These are phyloP conservation scores for Endomychus coccineus DNA, from an alignment of 2,888 invertebrate genomes.

Conservation along the genomic window DNA sequence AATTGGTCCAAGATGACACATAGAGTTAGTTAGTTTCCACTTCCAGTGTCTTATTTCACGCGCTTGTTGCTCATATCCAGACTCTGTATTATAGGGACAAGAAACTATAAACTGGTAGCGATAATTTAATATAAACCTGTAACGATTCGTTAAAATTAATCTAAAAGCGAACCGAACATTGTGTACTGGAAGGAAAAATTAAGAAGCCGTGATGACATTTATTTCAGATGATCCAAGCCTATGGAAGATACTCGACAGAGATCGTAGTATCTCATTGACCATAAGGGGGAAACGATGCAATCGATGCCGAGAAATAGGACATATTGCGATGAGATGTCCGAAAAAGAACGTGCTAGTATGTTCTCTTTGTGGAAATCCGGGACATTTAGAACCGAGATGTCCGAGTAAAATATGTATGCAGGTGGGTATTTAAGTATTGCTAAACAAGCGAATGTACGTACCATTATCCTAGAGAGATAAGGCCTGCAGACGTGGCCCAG, in stretches of 20 bases:
- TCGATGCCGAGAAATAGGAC: constrained; percentile 59
- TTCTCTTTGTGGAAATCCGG: constrained; percentile 59
- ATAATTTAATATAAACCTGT: too few relatives aligned
- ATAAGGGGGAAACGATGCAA: constrained; percentile 46
- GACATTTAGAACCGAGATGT: constrained; percentile 60
- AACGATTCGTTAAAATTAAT: too few relatives aligned
- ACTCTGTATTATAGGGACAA: too few relatives aligned
- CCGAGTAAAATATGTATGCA: constrained; percentile 63
- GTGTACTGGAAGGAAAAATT: not conserved
- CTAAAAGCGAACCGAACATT: not conserved
- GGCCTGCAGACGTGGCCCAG: too few relatives aligned
- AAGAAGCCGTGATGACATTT: constrained; percentile 4
- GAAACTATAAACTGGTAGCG: too few relatives aligned
- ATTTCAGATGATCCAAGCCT: constrained; percentile 50
- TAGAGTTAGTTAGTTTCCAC: too few relatives aligned
- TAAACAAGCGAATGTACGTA: too few relatives aligned
- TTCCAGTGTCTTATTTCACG: too few relatives aligned
- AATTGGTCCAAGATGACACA: too few relatives aligned
- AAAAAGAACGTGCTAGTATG: constrained; percentile 46
- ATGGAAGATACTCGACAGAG: constrained; percentile 46
- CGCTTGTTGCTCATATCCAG: too few relatives aligned
- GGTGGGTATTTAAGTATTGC: constrained; percentile 48
- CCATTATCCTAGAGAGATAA: too few relatives aligned
- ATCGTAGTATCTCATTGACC: constrained; percentile 20
- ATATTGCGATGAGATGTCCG: constrained; percentile 53